Percentiles rank a stretch among this genome's conserved stretches.
Conservation (phyloP, 2,888 invertebrate genomes). For the Thymelicus sylvestris region DNA sequence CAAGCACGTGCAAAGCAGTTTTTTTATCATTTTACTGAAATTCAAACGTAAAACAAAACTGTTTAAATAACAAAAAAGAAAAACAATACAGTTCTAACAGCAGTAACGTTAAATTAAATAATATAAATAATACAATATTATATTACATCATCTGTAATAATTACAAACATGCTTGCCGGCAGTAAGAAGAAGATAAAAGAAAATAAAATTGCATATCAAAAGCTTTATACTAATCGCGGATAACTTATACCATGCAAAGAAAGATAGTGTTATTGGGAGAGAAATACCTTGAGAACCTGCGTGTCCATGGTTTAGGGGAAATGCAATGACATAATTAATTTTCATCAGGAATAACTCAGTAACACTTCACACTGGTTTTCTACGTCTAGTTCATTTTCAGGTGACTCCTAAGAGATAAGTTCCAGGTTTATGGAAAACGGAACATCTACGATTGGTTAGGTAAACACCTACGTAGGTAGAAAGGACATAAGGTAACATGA, state of each 20-base stretch:
- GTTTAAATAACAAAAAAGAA: conserved; percentile 22
- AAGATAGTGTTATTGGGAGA: conserved; percentile 80
- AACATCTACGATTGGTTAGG: conserved; percentile 64
- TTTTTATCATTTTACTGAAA: conserved; percentile 12
- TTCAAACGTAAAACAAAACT: conserved; percentile 1
- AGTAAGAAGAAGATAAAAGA: conserved; percentile 16
- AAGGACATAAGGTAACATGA: conserved; percentile 72
- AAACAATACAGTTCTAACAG: conserved; percentile 34
- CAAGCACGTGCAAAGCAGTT: conserved; percentile 39
- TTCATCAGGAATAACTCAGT: conserved; percentile 72
- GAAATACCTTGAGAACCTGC: conserved; percentile 86
- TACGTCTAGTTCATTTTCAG: conserved; percentile 65
- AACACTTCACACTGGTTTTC: conserved; percentile 60
- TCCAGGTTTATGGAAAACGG: conserved; percentile 56
- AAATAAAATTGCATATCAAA: conserved; percentile 48
- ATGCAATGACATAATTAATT: conserved; percentile 82
- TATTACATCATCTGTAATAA: conserved; percentile 15
- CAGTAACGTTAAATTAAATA: conserved; percentile 9
- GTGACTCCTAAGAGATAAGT: conserved; percentile 73
- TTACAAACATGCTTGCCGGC: conserved; percentile 54
- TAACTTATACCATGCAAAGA: conserved; percentile 71
- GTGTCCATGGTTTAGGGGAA: conserved; percentile 82
- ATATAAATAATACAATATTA: neutral
- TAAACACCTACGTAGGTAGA: conserved; percentile 62
- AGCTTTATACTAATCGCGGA: conserved; percentile 44